Base-by-base conservation (phyloP, 2,113 vertebrate genomes). In the Phalacrocorax pelagicus region DNA sequence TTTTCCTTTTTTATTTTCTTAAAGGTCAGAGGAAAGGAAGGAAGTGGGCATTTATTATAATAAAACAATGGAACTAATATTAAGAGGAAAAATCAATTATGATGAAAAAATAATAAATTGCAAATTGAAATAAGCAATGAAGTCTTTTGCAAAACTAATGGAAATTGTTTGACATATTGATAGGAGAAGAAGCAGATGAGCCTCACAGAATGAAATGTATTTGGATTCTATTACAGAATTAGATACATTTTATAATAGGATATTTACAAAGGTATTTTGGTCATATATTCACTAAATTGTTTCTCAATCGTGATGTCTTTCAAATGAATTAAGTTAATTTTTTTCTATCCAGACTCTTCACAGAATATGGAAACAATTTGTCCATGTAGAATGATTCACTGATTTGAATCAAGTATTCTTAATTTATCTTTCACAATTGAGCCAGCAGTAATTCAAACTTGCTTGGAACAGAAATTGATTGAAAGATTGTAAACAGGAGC, bases 341-440 rank as follows among this genome's bases (percentile, higher is more conserved):
- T 70, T 70, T 94, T 87, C 52, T 74, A 23, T 70, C 42, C 38
- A 51, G n/a, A 70, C 15, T 58, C 11, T 86, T 92, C 59, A 54
- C 30, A 77, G 42, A 62, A 83, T 67, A 81, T 67, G 55, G 83
- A 94, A 96, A 95, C 42, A 86, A 92, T 62, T 92, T 95, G 55
- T 86, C 92, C 58, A 38, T 86, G 63, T 66, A 93, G 82, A 93
- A 95, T 70, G 42, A 93, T 81, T 92, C 92, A 89, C 59, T 91
- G 69, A 81, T 94, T 92, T 92, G 83, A 78, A 94, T 90, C 72
- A 86, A 92, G 32, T 73, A 88, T 86, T 92, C 51, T 38, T 92
- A 94, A 96, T 94, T 91, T 95, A 77, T 78, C 32, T 63, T 78
- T 86, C 55, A 59, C 88, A 94, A 91, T 84, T 83, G 72, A 94